Base-by-base conservation (phyloP, 1,140 invertebrate genomes). In the Pteromalus puparum region DNA sequence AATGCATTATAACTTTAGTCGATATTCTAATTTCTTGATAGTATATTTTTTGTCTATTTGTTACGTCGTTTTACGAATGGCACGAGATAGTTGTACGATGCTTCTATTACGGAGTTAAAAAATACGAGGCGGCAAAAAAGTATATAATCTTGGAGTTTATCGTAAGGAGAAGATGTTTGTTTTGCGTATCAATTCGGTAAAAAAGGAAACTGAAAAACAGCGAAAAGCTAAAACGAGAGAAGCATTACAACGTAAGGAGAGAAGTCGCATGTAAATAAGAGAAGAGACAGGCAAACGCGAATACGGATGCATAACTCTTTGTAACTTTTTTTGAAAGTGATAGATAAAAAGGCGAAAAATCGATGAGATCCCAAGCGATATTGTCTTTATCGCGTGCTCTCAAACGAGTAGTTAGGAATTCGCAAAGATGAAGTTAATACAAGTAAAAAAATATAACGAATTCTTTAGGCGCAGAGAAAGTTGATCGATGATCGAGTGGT, bases 251-350 rank as follows among this genome's bases (percentile, higher is more conserved):
- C 53, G 6, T 42, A 53, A 84, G 34, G 24, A 48, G 15, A 24
- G n/a, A 84, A 67, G 10, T 75, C 61, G 77, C 77, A 81, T 84
- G 83, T 84, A 84, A 80, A 84, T 84, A 84, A 12, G 53, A 75
- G 9, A 73, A 42, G 53, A 83, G 34, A 38, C 77, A 81, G 38
- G 73, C 83, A 74, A 21, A 61, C 46, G 68, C 21, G 38, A 74
- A 13, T 75, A 75, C 53, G 30, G 21, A 80, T 80, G 53, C 77
- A 84, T 84, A 75, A 78, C 77, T 80, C 77, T 84, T 84, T 84
- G 77, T 84, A 84, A 84, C 77, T 84, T 84, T 78, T 78, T 84
- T 81, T 84, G 48, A 74, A 84, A 84, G 82, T 79, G 76, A 80
- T 84, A 79, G 67, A 84, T 80, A 84, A 30, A 30, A 75, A 65